Conservation (phyloP, 2,797 vertebrate genomes). For the Bryconaethiops microstoma region DNA sequence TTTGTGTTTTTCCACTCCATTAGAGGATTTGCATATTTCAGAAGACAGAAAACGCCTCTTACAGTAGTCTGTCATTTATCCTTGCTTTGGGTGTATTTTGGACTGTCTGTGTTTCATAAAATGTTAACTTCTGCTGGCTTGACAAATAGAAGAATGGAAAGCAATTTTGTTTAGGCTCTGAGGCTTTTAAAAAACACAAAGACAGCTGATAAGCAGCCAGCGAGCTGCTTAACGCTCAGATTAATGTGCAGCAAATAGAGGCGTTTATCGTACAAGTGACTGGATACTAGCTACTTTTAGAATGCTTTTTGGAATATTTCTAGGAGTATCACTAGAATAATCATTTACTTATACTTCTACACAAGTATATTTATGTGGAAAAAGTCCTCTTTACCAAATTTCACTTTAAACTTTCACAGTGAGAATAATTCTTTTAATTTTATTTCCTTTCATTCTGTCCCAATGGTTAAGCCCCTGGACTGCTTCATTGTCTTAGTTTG, state of each 20-base stretch:
- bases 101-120: constrained; percentile 36
- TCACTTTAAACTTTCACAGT: too few species aligned
- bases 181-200: constrained; percentile 16
- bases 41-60: constrained; percentile 35
- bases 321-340: too few species aligned
- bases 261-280: too few species aligned
- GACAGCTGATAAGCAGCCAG: background rate
- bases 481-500: too few species aligned
- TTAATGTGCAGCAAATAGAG: background rate
- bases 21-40: constrained; percentile 54
- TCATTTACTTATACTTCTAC: too few species aligned
- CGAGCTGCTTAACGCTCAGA: background rate
- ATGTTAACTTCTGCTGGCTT: constrained; percentile 38
- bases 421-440: too few species aligned
- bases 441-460: too few species aligned
- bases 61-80: constrained; percentile 24
- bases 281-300: too few species aligned
- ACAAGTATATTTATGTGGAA: too few species aligned
- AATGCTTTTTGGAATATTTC: too few species aligned
- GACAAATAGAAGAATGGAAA: constrained; percentile 40
- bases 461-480: too few species aligned
- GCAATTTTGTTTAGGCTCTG: constrained; percentile 23
- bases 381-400: too few species aligned
- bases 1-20: constrained; percentile 51
- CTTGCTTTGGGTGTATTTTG: constrained; percentile 8